Base-by-base conservation (phyloP, 2,113 vertebrate genomes). In the Cebidichthys violaceus region DNA sequence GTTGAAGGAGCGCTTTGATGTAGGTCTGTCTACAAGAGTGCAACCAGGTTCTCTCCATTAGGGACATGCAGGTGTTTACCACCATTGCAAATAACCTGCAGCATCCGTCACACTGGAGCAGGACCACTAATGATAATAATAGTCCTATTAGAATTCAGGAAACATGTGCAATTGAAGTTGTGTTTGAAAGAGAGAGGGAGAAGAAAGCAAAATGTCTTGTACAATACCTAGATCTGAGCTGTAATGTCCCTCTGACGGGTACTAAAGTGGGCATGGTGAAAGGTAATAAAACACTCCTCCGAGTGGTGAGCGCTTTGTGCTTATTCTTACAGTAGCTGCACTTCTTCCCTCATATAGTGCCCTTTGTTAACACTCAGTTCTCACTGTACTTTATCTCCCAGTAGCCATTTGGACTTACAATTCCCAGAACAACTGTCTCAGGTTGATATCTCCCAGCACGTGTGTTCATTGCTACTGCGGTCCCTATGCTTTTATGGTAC, bases 1-100 rank as follows among this genome's bases (percentile, higher is more conserved):
- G 59, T n/a, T 20, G 69, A 77, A 66, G 41, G 27, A 71, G 50
- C 73, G 79, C 88, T 89, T 90, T 90, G 84, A 92, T 91, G 88
- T 75, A 64, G 52, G 65, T 87, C 79, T 83, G 33, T 67, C 61
- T 31, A 18, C 79, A 83, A 77, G 24, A 72, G 77, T 52, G 64
- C 43, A 72, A 37, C 68, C 37, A 70, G 70, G 81, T 67, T 77
- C 52, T 82, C 61, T 89, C 86, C 82, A 89, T 91, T 83, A 91
- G 82, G 59, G 70, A 79, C 52, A 64, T 41, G 77, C 79, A 83
- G 69, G 65, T 67, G 77, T 86, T 87, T 86, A 74, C 37, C 75
- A 71, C 18, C n/a, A 73, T 72, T 73, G 55, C 70, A 83, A 88
- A 89, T 83, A 88, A 90, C 85, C 87, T 29, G 67, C 77, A 87